Evolutionary conservation across 1,140 invertebrate species (phyloP).

Genomic region (Monomorium pharaonis): DNA sequence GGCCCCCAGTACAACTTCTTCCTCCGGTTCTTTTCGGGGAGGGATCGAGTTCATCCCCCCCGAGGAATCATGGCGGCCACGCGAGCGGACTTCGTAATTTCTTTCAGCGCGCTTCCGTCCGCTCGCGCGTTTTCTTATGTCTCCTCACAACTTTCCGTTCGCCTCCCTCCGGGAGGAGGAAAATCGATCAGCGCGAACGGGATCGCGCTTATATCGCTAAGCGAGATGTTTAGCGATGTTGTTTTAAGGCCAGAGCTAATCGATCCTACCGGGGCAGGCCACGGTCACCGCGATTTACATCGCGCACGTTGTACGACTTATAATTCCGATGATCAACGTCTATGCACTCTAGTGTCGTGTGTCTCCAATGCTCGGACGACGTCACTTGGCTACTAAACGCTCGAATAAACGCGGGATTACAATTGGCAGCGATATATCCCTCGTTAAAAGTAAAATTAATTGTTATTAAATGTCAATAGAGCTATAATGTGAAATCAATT

Average conservation of each 20-base stretch:
- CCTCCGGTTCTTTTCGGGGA: not conserved
- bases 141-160: not conserved
- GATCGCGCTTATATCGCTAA: constrained; percentile 54
- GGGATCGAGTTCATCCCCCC: not conserved
- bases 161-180: too few species aligned
- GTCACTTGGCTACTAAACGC: not conserved
- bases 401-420: not conserved
- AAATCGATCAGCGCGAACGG: constrained; percentile 45
- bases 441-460: not conserved
- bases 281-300: constrained; percentile 53
- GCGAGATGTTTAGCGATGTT: constrained; percentile 41
- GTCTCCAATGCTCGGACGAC: constrained; percentile 18
- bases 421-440: not conserved
- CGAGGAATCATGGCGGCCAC: constrained; percentile 4
- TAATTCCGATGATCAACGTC: constrained; percentile 31
- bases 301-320: constrained; percentile 36
- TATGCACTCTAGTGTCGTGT: constrained; percentile 37
- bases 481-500: not conserved
- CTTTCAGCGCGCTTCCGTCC: not conserved
- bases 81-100: constrained; percentile 8
- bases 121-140: constrained; percentile 39
- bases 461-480: too few species aligned
- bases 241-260: constrained; percentile 59
- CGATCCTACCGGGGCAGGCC: constrained; percentile 52
- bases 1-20: not conserved